Evolutionary conservation across 2,888 invertebrate species (phyloP), one percentile per base, ranked within the genome.

Genomic region (Aspidiotus rigidus): DNA sequence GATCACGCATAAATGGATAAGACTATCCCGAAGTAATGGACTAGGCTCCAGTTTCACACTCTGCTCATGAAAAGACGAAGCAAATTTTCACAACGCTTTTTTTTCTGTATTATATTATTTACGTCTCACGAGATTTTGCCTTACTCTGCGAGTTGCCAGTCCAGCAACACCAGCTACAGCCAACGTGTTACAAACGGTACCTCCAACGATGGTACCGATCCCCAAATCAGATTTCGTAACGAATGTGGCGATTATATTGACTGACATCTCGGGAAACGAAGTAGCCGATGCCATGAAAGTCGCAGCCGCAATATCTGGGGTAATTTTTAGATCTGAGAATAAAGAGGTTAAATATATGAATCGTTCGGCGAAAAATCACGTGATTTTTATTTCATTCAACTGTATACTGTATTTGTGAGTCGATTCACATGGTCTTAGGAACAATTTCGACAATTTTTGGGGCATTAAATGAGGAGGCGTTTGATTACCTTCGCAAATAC

Each of bases 231-330:
- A 89, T 73, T 87, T 80, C 0, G 90, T 88, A 13, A 93, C 79
- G 74, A 93, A 89, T 0, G 92, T 92, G 5, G 90, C 92, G 60
- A 97, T 90, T 49, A 93, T 82, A 76, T 92, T 93, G 54, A 93
- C 91, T 78, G 94, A 94, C 72, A 95, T 84, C 79, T 97, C 96
- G 0, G 96, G 96, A 73, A 91, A 90, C 11, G 93, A 93, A 0
- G 96, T 96, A 1, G 96, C 97, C 0, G 93, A 86, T 0, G 97
- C 90, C 90, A 97, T 93, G 75, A 98, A 96, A 0, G 96, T 97
- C 2, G 97, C 97, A 0, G 95, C 97, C 0, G 95, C 96, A 10
- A 97, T 92, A 79, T 97, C 93, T 80, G 87, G 78, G n/a, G 78
- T 76, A 64, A 79, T 74, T 49, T 76, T 74, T 17, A 78, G 71